These are phyloP conservation scores for Conus ventricosus DNA, from an alignment of 1,140 invertebrate species.

Conservation along the genomic window DNA sequence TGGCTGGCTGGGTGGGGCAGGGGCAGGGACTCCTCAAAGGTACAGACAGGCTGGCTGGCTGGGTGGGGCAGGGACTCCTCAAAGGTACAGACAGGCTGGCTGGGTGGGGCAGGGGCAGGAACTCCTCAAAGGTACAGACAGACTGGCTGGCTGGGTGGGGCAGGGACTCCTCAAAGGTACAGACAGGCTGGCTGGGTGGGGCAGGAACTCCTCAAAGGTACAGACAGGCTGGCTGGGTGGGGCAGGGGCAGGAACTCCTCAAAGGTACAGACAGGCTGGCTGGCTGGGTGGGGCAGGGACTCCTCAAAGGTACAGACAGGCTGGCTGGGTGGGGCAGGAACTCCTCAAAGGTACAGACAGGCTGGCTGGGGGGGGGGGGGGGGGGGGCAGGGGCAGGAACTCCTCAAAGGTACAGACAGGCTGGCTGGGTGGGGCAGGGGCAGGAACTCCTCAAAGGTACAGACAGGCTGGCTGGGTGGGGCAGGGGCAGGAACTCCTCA, in stretches of 20 bases:
- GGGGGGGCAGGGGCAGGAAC: not conserved
- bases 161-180: slow-evolving; percentile 77
- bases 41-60: slow-evolving; percentile 73
- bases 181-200: slow-evolving; percentile 64
- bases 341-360: slow-evolving; percentile 78
- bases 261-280: slow-evolving; percentile 78
- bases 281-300: too few species aligned
- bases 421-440: not conserved
- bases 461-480: slow-evolving; percentile 57
- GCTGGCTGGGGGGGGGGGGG: not conserved
- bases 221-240: too few species aligned
- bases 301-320: too few species aligned
- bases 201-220: too few species aligned
- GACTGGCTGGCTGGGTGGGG: not conserved
- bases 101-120: not conserved
- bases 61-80: not conserved
- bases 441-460: slow-evolving; percentile 77
- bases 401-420: slow-evolving; percentile 78
- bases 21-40: slow-evolving; percentile 75
- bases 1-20: not conserved
- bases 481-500: not conserved
- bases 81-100: slow-evolving; percentile 78
- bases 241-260: not conserved
- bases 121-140: slow-evolving; percentile 78
- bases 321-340: not conserved